Evolutionary conservation across 2,797 vertebrate genomes (phyloP).

Genomic region (Labeo calbasu): DNA sequence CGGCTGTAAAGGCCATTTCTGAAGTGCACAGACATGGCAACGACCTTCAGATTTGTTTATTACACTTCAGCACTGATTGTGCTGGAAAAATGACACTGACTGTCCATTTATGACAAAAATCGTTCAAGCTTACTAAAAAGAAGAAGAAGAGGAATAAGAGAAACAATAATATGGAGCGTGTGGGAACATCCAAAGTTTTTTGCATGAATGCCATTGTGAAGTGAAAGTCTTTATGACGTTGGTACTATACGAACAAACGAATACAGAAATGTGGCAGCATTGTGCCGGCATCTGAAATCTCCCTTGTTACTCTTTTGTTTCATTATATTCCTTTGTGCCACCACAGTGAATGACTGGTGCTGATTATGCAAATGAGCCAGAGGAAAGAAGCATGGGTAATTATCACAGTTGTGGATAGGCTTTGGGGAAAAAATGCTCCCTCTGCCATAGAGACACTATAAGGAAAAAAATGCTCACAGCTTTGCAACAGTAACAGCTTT

Average conservation of each 20-base stretch:
- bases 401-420: constrained; percentile 77
- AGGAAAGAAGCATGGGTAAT: constrained; percentile 81
- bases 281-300: constrained; percentile 70
- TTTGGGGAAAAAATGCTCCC: constrained; percentile 72
- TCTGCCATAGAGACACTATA: constrained; percentile 60
- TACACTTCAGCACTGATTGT: neutral
- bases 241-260: constrained; percentile 44
- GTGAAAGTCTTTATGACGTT: constrained; percentile 43
- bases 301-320: constrained; percentile 78
- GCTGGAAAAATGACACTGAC: constrained; percentile 3
- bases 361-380: constrained; percentile 82
- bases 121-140: neutral
- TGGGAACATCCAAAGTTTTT: constrained; percentile 10
- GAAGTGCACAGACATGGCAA: constrained; percentile 21
- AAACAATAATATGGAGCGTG: neutral
- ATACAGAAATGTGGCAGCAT: constrained; percentile 65
- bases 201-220: constrained; percentile 6
- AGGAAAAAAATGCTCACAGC: constrained; percentile 46
- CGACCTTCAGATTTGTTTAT: constrained; percentile 40
- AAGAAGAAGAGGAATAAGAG: neutral
- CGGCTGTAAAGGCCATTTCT: neutral
- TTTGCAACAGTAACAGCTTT: constrained; percentile 20
- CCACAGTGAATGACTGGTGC: constrained; percentile 79
- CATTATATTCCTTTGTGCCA: constrained; percentile 82
- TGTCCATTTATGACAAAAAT: constrained; percentile 20